Conservation (phyloP, 2,797 vertebrate genomes). For the Coregonus ussuriensis region DNA sequence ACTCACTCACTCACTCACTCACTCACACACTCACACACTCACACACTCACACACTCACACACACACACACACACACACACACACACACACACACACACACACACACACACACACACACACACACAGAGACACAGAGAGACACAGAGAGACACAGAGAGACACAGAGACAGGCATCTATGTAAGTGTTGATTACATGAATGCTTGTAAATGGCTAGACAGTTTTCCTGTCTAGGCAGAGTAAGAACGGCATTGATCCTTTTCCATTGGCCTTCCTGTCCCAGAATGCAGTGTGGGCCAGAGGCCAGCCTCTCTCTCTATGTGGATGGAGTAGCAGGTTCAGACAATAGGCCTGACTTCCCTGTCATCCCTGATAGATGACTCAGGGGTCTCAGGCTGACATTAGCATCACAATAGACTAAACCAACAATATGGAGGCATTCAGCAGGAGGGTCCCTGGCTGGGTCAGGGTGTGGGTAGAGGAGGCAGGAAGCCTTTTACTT, state of each 20-base stretch:
- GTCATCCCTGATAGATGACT: constrained; percentile 92
- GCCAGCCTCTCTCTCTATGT: constrained; percentile 34
- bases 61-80: no score
- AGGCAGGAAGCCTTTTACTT: constrained; percentile 70
- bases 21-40: no score
- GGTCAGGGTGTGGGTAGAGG: constrained; percentile 63
- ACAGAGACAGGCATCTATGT: neutral
- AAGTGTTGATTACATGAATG: constrained; percentile 5
- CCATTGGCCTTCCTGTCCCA: constrained; percentile 42
- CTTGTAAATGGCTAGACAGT: neutral
- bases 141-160: no score
- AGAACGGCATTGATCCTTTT: constrained; percentile 42
- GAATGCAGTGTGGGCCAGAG: constrained; percentile 43
- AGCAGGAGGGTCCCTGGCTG: constrained; percentile 71
- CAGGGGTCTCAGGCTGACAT: constrained; percentile 85
- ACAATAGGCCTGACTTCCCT: constrained; percentile 83
- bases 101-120: no score
- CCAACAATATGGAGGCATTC: constrained; percentile 86
- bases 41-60: no score
- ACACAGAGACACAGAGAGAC: no score
- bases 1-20: no score
- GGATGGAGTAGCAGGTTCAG: constrained; percentile 59
- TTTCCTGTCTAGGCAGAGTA: no score
- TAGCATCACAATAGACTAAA: constrained; percentile 90
- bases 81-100: no score